Conservation (phyloP, 2,113 vertebrate species). For the Antechinus flavipes region DNA sequence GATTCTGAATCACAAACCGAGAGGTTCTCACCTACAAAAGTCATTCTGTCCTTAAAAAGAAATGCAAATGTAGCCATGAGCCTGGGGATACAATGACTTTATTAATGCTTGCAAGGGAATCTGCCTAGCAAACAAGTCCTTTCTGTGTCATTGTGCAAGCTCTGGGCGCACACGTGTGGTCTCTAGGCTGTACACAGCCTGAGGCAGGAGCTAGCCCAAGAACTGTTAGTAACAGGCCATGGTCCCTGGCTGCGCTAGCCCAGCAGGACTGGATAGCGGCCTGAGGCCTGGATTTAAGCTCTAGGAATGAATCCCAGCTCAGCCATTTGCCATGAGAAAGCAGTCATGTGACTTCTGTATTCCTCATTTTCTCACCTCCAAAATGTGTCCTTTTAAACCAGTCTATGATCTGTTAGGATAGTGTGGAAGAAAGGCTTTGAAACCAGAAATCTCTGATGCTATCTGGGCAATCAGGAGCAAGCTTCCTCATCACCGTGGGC, state of each 20-base stretch:
- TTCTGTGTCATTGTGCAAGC: constrained; percentile 43
- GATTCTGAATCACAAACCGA: neutral
- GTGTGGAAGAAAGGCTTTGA: neutral
- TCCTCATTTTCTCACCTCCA: neutral
- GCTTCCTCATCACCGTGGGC: neutral
- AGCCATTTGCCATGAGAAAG: neutral
- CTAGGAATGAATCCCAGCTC: neutral
- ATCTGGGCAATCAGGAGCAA: neutral
- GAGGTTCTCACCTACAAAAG: neutral
- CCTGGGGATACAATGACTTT: neutral
- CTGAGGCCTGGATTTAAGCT: neutral
- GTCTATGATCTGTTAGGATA: neutral
- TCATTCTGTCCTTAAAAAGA: neutral
- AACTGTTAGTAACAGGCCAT: neutral
- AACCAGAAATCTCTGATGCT: neutral
- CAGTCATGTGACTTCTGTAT: neutral
- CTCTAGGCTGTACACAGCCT: neutral
- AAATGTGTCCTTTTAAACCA: neutral
- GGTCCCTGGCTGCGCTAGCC: neutral
- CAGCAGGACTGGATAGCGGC: neutral
- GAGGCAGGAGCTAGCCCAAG: too few relatives aligned
- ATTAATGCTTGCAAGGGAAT: constrained; percentile 40
- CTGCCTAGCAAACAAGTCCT: constrained; percentile 35
- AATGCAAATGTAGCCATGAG: neutral
- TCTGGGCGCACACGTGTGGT: neutral